A percentile compares a stretch with the other conserved stretches of the same genome.
Conservation (phyloP, 2,113 vertebrate genomes). For the Mugil cephalus region DNA sequence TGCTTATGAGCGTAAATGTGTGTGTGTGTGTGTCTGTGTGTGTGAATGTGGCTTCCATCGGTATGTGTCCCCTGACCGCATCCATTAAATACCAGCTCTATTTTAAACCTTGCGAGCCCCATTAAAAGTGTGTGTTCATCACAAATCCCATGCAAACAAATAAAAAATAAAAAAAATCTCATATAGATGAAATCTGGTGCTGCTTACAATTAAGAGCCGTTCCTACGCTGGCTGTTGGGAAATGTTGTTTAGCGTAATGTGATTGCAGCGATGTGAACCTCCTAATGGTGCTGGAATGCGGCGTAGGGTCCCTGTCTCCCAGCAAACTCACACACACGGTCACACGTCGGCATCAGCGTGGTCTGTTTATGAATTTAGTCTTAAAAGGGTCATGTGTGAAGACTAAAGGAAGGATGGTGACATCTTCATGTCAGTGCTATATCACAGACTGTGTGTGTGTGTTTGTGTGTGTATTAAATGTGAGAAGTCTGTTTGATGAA, state of each 20-base stretch:
- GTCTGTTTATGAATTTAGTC: slow-evolving; percentile 41
- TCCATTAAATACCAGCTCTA: slow-evolving; percentile 66
- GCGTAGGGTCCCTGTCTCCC: slow-evolving; percentile 33
- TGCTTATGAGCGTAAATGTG: slow-evolving; percentile 11
- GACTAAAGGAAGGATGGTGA: slow-evolving; percentile 4
- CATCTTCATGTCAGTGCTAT: slow-evolving; percentile 29
- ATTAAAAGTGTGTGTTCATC: slow-evolving; percentile 73
- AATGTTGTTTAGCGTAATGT: slow-evolving; percentile 50
- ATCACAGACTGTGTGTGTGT: slow-evolving; percentile 19
- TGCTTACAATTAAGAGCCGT: slow-evolving; percentile 57
- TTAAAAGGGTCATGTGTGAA: slow-evolving; percentile 32
- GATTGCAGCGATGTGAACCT: slow-evolving; percentile 66
- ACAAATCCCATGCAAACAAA: slow-evolving; percentile 76
- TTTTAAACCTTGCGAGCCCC: slow-evolving; percentile 70
- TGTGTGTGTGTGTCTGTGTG: slow-evolving; percentile 22
- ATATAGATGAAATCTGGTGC: slow-evolving; percentile 64
- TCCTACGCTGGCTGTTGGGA: slow-evolving; percentile 45
- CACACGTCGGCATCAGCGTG: not conserved
- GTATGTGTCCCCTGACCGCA: slow-evolving; percentile 76
- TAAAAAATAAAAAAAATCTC: slow-evolving; percentile 58
- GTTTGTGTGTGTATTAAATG: slow-evolving; percentile 60
- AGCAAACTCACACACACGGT: slow-evolving; percentile 7
- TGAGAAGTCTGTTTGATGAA: slow-evolving; percentile 81
- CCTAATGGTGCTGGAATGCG: slow-evolving; percentile 68
- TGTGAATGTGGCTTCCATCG: slow-evolving; percentile 47